Conservation (phyloP, 2,888 invertebrate species). For the Hypomecis punctinalis region DNA sequence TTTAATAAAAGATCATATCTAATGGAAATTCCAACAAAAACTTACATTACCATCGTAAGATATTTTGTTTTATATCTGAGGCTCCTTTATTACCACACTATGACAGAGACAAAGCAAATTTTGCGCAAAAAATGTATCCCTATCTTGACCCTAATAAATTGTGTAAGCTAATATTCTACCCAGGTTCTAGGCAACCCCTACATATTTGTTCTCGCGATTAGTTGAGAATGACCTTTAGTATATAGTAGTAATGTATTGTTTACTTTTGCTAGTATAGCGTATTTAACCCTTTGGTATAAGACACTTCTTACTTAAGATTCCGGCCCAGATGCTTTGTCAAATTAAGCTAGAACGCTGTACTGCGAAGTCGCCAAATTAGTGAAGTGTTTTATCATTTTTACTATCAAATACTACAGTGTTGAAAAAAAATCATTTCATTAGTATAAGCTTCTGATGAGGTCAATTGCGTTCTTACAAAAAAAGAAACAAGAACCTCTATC, state of each 20-base stretch:
- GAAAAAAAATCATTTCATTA: no score
- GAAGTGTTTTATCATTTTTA: no score
- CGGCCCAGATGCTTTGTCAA: no score
- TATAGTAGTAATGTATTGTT: background rate
- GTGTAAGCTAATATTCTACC: conserved; percentile 28
- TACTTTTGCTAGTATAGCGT: background rate
- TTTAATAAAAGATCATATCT: conserved; percentile 17
- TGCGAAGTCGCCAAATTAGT: no score
- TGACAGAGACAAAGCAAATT: conserved; percentile 36
- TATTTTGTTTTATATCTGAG: conserved; percentile 23
- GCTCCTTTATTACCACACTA: conserved; percentile 30
- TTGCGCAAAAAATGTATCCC: conserved; percentile 27
- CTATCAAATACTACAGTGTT: no score
- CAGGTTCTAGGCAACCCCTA: conserved; percentile 15
- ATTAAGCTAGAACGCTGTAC: no score
- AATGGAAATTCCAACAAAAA: conserved; percentile 28
- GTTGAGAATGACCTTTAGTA: conserved; percentile 7
- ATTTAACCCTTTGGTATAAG: no score
- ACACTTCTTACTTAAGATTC: no score
- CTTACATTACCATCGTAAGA: conserved; percentile 24
- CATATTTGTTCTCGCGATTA: conserved; percentile 22
- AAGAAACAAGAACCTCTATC: no score
- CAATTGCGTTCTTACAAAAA: no score
- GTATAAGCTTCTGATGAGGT: no score
- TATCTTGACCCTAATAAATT: conserved; percentile 35